phyloP scores from a whole-genome alignment of 2,797 vertebrate genomes.

The Enteromius mattozi region DNA sequence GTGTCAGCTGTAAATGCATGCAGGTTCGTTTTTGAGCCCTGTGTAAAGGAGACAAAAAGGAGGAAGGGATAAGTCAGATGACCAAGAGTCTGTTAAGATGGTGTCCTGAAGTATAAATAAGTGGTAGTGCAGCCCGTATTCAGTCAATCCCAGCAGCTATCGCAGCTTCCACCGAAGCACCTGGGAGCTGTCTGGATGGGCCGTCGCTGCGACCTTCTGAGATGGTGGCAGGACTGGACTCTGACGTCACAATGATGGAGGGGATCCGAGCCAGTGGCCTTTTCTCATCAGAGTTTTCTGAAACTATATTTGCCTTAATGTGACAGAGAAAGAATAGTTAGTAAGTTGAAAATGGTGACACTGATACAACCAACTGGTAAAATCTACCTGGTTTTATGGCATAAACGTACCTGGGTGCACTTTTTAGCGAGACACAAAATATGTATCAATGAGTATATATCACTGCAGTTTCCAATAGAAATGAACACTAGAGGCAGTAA shows the following conservation, averaged over 20 bases:
- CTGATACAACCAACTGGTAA: not conserved
- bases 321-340: constrained; percentile 35
- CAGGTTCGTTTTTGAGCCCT: constrained; percentile 21
- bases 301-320: constrained; percentile 38
- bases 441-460: no score
- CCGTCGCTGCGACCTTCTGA: constrained; percentile 59
- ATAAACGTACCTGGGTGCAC: no score
- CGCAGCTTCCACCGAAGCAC: constrained; percentile 43
- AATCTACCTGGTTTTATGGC: no score
- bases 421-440: no score
- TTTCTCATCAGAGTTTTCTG: constrained; percentile 43
- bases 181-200: constrained; percentile 52
- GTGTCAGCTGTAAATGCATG: constrained; percentile 27
- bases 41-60: constrained; percentile 22
- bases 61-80: constrained; percentile 4
- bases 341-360: not conserved
- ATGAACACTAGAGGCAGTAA: no score
- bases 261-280: constrained; percentile 38
- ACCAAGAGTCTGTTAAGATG: constrained; percentile 35
- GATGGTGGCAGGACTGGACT: constrained; percentile 74
- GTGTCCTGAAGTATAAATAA: constrained; percentile 41
- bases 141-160: constrained; percentile 65
- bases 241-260: constrained; percentile 79
- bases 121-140: constrained; percentile 30
- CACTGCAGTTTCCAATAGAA: no score